These are phyloP conservation scores for Cnemophilus loriae DNA, from an alignment of 2,113 vertebrate species.

Conservation along the genomic window DNA sequence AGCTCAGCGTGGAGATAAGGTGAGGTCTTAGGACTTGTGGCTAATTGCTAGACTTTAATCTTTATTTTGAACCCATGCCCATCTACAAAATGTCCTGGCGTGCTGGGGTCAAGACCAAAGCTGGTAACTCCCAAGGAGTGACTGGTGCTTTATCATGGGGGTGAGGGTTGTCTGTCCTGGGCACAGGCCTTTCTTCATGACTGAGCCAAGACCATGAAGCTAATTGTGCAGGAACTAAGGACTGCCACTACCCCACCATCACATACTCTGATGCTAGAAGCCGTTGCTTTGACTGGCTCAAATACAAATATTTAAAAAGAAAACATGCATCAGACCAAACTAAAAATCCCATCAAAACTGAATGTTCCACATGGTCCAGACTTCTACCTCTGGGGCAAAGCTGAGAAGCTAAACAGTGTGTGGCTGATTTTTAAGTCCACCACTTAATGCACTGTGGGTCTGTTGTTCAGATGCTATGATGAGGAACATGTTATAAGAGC, in stretches of 20 bases:
- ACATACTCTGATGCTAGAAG: not conserved
- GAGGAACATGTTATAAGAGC: not conserved
- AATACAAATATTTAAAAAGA: not conserved
- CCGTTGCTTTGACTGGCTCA: not conserved
- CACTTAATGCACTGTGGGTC: not conserved
- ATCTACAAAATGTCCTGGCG: not conserved
- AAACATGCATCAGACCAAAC: not conserved
- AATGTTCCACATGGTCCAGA: not conserved
- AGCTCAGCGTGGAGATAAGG: not conserved
- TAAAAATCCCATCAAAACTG: not conserved
- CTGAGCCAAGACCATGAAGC: not conserved
- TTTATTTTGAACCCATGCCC: not conserved
- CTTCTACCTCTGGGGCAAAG: not conserved
- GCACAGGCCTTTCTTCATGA: accelerated
- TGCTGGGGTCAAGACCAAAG: not conserved
- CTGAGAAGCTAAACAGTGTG: not conserved
- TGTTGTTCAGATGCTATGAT: not conserved
- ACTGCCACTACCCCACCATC: not conserved
- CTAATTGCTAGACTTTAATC: not conserved
- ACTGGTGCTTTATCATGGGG: not conserved
- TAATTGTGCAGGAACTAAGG: not conserved
- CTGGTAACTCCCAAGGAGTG: not conserved
- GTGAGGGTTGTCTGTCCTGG: not conserved
- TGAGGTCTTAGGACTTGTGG: not conserved
- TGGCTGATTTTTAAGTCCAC: not conserved